Conservation (phyloP, 1,140 invertebrate species). For the Saccostrea glomerata region DNA sequence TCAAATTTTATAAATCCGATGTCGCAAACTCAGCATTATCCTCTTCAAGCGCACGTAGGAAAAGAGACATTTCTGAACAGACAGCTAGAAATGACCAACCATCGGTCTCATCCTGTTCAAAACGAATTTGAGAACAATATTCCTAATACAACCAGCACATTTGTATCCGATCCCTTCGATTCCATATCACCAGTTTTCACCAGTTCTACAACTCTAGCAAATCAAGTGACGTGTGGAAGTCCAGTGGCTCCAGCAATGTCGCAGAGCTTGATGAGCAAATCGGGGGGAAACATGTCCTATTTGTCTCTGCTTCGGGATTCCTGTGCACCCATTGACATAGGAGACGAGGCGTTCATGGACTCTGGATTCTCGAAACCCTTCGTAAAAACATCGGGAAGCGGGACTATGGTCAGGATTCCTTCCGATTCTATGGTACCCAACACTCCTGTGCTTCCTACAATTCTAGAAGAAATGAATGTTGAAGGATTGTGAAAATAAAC, state of each 20-base stretch:
- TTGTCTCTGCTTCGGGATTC: background rate
- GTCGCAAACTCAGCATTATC: background rate
- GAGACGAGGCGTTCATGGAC: background rate
- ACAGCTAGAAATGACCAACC: background rate
- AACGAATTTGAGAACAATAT: background rate
- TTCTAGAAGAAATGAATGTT: conserved; percentile 6
- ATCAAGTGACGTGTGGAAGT: background rate
- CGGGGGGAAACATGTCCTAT: background rate
- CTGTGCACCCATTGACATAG: background rate
- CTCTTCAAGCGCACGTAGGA: background rate
- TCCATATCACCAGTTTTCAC: background rate
- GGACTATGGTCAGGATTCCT: background rate
- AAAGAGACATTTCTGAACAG: background rate
- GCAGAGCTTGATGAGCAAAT: background rate
- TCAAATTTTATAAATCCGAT: background rate
- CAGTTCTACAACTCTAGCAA: background rate
- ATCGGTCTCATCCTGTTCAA: background rate
- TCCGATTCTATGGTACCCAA: background rate
- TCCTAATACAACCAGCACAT: background rate
- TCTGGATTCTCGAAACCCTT: background rate
- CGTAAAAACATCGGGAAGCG: background rate
- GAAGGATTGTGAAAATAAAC: background rate
- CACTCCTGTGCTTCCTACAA: background rate
- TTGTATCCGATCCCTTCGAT: background rate
- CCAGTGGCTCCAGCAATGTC: background rate